These are phyloP conservation scores for Pyxicephalus adspersus DNA, from an alignment of 2,113 vertebrate genomes.

Conservation along the genomic window DNA sequence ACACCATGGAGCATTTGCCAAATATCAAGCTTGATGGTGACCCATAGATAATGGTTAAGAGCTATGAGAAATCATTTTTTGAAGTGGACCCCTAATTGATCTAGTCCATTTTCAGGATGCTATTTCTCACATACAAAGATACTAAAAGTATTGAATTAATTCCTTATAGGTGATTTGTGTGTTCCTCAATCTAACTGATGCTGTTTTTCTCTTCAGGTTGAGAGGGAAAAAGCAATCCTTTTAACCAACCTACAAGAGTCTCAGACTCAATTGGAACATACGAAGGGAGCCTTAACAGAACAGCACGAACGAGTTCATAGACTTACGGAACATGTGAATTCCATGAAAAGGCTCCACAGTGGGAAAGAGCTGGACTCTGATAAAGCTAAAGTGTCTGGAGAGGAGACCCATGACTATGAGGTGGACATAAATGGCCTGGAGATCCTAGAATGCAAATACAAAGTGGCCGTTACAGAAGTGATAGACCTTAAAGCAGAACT, in stretches of 20 bases:
- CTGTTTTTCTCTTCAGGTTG: conserved; percentile 78
- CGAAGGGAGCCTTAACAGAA: conserved; percentile 90
- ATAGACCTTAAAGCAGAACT: conserved; percentile 97
- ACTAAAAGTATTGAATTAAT: no score
- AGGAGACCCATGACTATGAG: conserved; percentile 81
- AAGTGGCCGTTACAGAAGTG: conserved; percentile 94
- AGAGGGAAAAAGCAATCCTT: conserved; percentile 89
- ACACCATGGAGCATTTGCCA: no score
- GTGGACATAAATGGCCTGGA: conserved; percentile 88
- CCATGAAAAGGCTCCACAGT: conserved; percentile 82
- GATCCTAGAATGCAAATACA: conserved; percentile 95
- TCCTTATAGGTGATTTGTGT: no score
- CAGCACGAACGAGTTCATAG: conserved; percentile 87
- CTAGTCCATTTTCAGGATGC: no score
- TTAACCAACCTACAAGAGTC: conserved; percentile 92
- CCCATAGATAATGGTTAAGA: no score
- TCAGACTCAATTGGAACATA: conserved; percentile 93
- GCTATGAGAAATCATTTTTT: no score
- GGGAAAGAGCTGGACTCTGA: conserved; percentile 84
- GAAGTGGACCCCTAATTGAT: no score
- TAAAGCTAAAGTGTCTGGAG: conserved; percentile 74
- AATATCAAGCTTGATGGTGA: no score
- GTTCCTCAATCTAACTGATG: conserved; percentile 15
- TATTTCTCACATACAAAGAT: no score
- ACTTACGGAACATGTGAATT: conserved; percentile 84